Percentiles rank a stretch among this genome's conserved stretches.
Evolutionary conservation across 2,113 vertebrate genomes (phyloP).

Genomic region (Trinectes maculatus): DNA sequence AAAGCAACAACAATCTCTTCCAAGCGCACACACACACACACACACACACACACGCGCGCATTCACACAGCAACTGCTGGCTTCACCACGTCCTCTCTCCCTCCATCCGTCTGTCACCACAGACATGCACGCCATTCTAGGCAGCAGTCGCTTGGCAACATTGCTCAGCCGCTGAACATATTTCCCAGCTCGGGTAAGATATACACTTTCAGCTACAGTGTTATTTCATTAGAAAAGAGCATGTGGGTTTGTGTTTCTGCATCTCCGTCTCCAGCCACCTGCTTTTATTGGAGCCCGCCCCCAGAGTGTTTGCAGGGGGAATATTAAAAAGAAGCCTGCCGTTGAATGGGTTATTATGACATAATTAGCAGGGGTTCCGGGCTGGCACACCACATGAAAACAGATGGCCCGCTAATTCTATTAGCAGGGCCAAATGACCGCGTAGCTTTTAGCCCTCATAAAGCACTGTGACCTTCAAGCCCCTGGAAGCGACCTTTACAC

Average conservation of each 20-base stretch:
- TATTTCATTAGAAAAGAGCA: constrained; percentile 78
- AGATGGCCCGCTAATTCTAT: constrained; percentile 86
- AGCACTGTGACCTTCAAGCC: constrained; percentile 80
- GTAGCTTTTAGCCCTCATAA: constrained; percentile 70
- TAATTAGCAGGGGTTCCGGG: constrained; percentile 85
- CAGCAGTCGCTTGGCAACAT: constrained; percentile 85
- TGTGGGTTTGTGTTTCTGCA: constrained; percentile 71
- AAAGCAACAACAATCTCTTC: constrained; percentile 42
- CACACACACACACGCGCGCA: constrained; percentile 22
- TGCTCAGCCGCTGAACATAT: constrained; percentile 80
- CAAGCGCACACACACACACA: constrained; percentile 44
- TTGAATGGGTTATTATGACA: constrained; percentile 84
- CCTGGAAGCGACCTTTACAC: constrained; percentile 57
- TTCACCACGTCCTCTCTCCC: constrained; percentile 66
- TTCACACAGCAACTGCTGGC: constrained; percentile 59
- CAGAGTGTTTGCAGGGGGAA: constrained; percentile 79
- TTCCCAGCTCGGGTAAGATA: constrained; percentile 79
- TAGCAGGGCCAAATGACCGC: constrained; percentile 77
- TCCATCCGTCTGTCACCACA: constrained; percentile 75
- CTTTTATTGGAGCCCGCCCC: constrained; percentile 79
- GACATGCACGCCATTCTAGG: constrained; percentile 68
- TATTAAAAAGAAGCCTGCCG: constrained; percentile 81
- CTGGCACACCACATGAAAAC: constrained; percentile 80
- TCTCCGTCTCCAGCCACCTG: constrained; percentile 75
- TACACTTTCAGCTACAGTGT: constrained; percentile 75